phyloP scores from a whole-genome alignment of 2,113 vertebrate species.

The Cynocephalus volans region DNA sequence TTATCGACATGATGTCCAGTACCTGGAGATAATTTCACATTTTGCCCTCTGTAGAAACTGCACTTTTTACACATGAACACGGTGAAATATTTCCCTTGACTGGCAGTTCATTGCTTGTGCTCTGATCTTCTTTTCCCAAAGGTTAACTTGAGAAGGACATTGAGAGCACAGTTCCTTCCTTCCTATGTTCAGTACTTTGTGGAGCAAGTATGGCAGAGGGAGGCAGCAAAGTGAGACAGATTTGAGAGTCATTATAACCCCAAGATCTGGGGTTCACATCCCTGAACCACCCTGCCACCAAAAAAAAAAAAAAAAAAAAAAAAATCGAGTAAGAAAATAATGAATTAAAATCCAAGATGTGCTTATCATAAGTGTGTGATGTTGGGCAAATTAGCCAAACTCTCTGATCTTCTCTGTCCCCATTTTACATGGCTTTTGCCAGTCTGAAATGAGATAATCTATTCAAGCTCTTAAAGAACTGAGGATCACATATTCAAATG shows the following conservation, averaged over 20 bases:
- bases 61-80: neutral
- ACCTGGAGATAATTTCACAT: neutral
- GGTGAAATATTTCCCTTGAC: neutral
- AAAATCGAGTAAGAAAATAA: neutral
- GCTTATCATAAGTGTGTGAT: neutral
- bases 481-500: neutral
- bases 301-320: too few species aligned
- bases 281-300: too few species aligned
- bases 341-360: neutral
- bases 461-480: neutral
- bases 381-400: neutral
- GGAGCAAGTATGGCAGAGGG: neutral
- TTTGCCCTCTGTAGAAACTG: neutral
- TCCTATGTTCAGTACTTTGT: neutral
- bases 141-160: neutral
- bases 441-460: neutral
- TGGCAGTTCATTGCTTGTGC: neutral
- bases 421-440: neutral
- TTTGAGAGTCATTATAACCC: neutral
- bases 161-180: neutral
- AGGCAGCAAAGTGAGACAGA: neutral
- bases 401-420: neutral
- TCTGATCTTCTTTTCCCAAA: neutral
- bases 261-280: too few species aligned
- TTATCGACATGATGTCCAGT: neutral